Evolutionary conservation across 1,140 invertebrate species (phyloP).

Genomic region (Anastatus disparis): DNA sequence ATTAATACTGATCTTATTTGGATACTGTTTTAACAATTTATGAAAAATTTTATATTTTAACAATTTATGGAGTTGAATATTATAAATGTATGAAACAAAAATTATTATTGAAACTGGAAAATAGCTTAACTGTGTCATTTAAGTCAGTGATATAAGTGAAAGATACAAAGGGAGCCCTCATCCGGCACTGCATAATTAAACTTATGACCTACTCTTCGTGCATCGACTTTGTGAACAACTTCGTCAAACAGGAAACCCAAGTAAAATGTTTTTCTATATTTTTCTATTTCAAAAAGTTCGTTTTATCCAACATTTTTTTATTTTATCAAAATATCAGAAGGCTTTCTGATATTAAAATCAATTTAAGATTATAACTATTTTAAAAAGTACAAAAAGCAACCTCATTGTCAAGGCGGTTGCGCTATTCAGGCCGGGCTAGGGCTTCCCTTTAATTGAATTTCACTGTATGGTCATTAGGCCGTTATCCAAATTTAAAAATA

Average conservation of each 20-base stretch:
- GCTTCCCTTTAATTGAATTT: slow-evolving; percentile 52
- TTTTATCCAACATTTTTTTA: background rate
- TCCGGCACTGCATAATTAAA: slow-evolving; percentile 47
- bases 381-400: background rate
- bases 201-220: slow-evolving; percentile 13
- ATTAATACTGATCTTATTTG: no score
- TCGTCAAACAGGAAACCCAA: slow-evolving; percentile 3
- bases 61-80: no score
- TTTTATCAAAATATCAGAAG: background rate
- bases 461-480: background rate
- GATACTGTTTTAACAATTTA: no score
- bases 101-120: no score
- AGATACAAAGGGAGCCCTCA: slow-evolving; percentile 60
- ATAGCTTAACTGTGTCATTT: no score
- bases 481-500: slow-evolving; percentile 10
- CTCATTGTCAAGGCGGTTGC: slow-evolving; percentile 36
- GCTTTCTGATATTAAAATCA: no score
- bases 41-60: no score
- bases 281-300: background rate
- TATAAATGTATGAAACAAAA: no score
- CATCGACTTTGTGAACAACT: slow-evolving; percentile 19
- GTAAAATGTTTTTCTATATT: background rate
- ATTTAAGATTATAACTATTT: background rate
- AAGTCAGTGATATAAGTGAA: background rate
- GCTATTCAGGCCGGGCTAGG: slow-evolving; percentile 66